Conservation (phyloP, 2,888 invertebrate genomes). For the Synergus gifuensis region DNA sequence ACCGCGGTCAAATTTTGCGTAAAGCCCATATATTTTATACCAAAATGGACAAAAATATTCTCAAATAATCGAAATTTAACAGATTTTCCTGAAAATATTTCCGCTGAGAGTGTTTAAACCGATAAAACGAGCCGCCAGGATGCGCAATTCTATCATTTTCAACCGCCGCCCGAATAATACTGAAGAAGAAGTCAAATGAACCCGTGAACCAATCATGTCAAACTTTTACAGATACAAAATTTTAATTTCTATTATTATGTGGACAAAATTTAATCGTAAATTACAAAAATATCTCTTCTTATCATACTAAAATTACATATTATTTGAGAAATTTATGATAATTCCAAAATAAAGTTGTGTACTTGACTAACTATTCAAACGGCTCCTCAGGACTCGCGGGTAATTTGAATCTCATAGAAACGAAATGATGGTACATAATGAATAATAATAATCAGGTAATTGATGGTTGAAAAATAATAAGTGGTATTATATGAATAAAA, state of each 20-base stretch:
- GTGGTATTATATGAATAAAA: no score
- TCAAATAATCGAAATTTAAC: not conserved
- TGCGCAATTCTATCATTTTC: not conserved
- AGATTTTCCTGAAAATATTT: not conserved
- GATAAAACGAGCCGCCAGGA: not conserved
- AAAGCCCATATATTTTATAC: not conserved
- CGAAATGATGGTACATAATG: not conserved
- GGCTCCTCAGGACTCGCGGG: not conserved
- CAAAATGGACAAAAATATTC: not conserved
- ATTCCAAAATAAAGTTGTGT: not conserved
- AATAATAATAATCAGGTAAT: not conserved
- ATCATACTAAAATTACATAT: not conserved
- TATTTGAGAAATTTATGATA: not conserved
- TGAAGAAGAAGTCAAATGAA: not conserved
- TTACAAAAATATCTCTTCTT: not conserved
- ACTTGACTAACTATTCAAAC: not conserved
- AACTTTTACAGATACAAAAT: not conserved
- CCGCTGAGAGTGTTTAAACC: not conserved
- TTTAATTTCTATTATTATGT: no score
- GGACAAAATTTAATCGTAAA: not conserved
- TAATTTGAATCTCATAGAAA: not conserved
- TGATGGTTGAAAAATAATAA: no score
- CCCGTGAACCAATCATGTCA: not conserved
- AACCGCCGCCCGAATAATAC: not conserved
- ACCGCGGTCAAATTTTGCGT: not conserved